These are phyloP conservation scores for Fulica atra DNA, from an alignment of 2,113 vertebrate genomes.

Conservation along the genomic window DNA sequence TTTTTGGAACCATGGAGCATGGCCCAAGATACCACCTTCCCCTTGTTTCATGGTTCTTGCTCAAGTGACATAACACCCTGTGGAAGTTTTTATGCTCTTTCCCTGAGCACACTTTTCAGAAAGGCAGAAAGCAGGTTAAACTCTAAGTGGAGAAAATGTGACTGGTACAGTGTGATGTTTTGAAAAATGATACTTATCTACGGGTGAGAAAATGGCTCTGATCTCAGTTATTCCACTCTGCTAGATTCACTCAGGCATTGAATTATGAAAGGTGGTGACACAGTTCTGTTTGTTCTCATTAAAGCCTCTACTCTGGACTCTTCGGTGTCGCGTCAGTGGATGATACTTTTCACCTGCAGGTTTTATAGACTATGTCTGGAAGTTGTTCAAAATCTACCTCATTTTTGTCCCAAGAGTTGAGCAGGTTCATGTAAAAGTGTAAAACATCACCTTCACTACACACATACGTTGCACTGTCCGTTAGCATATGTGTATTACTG, in stretches of 20 bases:
- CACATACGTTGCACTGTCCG: fast-evolving
- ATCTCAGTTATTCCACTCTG: background rate
- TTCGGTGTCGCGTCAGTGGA: background rate
- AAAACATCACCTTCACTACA: background rate
- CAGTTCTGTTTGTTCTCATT: background rate
- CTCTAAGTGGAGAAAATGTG: background rate
- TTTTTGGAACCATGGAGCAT: background rate
- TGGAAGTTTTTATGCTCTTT: background rate
- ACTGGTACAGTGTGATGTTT: background rate
- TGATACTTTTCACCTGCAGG: background rate
- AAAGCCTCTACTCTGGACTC: background rate
- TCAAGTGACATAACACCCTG: background rate
- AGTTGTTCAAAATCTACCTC: background rate
- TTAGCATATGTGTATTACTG: background rate
- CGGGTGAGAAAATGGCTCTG: background rate
- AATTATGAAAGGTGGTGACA: background rate
- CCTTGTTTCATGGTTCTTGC: background rate
- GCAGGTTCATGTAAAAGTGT: background rate
- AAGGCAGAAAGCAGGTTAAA: background rate
- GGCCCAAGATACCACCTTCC: background rate
- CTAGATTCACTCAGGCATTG: background rate
- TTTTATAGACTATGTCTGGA: background rate
- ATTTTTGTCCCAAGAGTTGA: background rate
- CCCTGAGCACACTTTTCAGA: background rate
- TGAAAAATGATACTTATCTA: background rate